Percentiles rank a stretch among this genome's conserved stretches.
These are phyloP conservation scores for Crossocerus cetratus DNA, from an alignment of 2,888 invertebrate genomes.

Conservation along the genomic window DNA sequence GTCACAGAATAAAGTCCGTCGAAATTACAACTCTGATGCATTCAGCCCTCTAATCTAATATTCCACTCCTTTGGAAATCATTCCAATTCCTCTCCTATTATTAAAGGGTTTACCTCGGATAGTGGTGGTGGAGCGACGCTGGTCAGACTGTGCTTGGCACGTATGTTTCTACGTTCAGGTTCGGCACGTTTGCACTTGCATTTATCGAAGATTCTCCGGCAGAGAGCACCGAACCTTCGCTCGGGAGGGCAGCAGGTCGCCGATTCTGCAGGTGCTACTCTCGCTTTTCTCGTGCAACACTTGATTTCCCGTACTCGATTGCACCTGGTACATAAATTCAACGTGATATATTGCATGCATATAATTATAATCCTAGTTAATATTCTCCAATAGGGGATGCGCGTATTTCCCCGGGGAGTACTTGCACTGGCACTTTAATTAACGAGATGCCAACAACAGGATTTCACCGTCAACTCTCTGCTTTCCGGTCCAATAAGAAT, in stretches of 20 bases:
- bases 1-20: background rate
- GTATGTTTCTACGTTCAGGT: conserved; percentile 67
- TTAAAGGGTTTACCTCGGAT: conserved; percentile 68
- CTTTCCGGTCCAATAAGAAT: too few species aligned
- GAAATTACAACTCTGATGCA: background rate
- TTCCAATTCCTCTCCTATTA: background rate
- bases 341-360: too few species aligned
- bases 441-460: too few species aligned
- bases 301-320: conserved; percentile 59
- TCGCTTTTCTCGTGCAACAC: conserved; percentile 62
- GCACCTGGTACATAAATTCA: conserved; percentile 46
- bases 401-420: too few species aligned
- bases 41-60: background rate
- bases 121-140: conserved; percentile 74
- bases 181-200: conserved; percentile 60
- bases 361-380: too few species aligned
- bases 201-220: conserved; percentile 61
- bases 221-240: conserved; percentile 67
- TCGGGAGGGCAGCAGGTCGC: conserved; percentile 70
- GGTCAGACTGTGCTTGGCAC: conserved; percentile 75
- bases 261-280: conserved; percentile 67
- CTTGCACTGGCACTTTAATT: too few species aligned
- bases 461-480: too few species aligned
- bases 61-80: background rate
- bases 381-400: too few species aligned